Evolutionary conservation across 2,113 vertebrate species (phyloP).

Genomic region (Oophaga pumilio): DNA sequence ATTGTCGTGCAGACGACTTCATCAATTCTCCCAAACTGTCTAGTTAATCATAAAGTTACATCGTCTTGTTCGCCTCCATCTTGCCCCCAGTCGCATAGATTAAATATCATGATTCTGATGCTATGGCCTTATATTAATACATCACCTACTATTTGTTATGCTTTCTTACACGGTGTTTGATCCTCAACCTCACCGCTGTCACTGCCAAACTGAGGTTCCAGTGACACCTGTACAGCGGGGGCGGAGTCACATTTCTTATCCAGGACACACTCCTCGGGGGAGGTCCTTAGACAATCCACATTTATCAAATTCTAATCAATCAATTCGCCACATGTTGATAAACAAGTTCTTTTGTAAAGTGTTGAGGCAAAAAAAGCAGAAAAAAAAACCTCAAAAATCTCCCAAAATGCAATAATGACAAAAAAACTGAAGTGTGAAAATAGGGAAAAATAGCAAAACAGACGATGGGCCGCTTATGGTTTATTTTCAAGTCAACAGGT

Average conservation of each 20-base stretch:
- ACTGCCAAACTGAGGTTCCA: too few relatives aligned
- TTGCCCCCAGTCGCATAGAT: too few relatives aligned
- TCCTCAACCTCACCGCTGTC: too few relatives aligned
- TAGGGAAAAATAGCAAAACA: conserved; percentile 14
- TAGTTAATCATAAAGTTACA: too few relatives aligned
- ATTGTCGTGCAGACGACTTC: too few relatives aligned
- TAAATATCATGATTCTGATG: too few relatives aligned
- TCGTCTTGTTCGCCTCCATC: too few relatives aligned
- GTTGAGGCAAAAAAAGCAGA: not conserved
- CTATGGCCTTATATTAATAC: too few relatives aligned
- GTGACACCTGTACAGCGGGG: too few relatives aligned
- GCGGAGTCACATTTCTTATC: not conserved
- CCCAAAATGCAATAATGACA: not conserved
- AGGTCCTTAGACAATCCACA: not conserved
- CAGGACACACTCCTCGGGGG: not conserved
- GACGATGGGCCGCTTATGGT: conserved; percentile 31
- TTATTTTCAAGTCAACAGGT: conserved; percentile 53
- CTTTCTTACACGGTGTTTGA: too few relatives aligned
- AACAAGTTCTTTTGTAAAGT: not conserved
- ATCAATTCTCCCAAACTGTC: too few relatives aligned
- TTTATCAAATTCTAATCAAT: not conserved
- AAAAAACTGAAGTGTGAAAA: conserved; percentile 36
- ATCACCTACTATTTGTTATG: too few relatives aligned
- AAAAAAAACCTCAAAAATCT: not conserved
- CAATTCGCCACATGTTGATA: not conserved